A percentile compares a stretch with the other conserved stretches of the same genome.
These are phyloP conservation scores for Sinocyclocheilus maitianheensis DNA, from an alignment of 2,113 vertebrate species.

Conservation along the genomic window DNA sequence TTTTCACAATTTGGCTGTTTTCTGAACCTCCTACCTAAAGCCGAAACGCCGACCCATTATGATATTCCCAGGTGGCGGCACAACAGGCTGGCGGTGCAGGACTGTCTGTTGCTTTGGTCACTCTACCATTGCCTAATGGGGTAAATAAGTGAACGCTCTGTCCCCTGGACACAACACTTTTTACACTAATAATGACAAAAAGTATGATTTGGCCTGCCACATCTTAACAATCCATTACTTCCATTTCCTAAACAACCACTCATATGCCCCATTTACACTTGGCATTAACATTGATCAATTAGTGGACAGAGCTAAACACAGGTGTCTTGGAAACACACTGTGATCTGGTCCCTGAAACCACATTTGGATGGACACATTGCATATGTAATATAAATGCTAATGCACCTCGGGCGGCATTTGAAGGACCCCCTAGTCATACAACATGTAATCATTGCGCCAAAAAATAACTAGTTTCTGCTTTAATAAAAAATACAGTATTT, in stretches of 20 bases:
- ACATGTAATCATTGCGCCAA: constrained; percentile 1
- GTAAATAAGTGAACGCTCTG: not conserved
- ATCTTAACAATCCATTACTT: not conserved
- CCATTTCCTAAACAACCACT: not conserved
- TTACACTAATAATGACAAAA: not conserved
- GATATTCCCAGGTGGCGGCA: constrained; percentile 37
- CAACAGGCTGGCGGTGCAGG: constrained; percentile 39
- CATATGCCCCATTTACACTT: not conserved
- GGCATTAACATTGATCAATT: not conserved
- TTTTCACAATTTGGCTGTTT: constrained; percentile 49
- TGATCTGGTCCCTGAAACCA: not conserved
- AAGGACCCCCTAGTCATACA: not conserved
- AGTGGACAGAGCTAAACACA: not conserved
- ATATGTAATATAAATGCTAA: constrained; percentile 13
- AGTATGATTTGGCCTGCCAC: not conserved
- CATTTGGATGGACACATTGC: not conserved
- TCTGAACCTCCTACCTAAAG: constrained; percentile 37
- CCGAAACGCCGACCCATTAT: constrained; percentile 29
- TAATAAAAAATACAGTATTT: not conserved
- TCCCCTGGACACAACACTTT: not conserved
- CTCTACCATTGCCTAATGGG: not conserved
- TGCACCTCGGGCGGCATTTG: not conserved
- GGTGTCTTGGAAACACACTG: not conserved
- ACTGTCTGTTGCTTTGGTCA: constrained; percentile 23
- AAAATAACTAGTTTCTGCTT: not conserved